Conservation (phyloP, 1,140 invertebrate species). For the Drosophila rhopaloa region DNA sequence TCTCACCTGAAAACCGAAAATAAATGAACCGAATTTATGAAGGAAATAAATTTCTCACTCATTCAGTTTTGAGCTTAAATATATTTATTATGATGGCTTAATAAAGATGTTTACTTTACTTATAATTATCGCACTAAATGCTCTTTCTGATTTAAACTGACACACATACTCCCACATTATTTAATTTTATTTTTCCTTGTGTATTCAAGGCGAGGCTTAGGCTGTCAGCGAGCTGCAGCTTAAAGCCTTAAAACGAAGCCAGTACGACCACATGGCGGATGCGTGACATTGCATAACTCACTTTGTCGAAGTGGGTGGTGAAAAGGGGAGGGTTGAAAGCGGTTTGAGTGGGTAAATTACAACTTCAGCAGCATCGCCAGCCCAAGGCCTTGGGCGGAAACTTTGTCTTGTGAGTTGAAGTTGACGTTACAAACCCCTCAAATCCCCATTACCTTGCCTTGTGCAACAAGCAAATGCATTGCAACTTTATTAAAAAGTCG, state of each 20-base stretch:
- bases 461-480: conserved; percentile 74
- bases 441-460: neutral
- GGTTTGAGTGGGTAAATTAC: conserved; percentile 57
- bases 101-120: no score
- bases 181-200: neutral
- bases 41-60: no score
- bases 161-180: no score
- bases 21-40: no score
- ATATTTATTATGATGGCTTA: no score
- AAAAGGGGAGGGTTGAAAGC: neutral
- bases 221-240: conserved; percentile 63
- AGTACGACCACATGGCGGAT: conserved; percentile 56
- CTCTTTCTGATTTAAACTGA: no score
- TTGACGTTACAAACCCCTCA: conserved; percentile 23
- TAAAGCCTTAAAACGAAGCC: conserved; percentile 64
- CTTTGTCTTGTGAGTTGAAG: conserved; percentile 68
- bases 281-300: conserved; percentile 72
- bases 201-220: conserved; percentile 38
- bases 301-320: conserved; percentile 16
- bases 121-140: no score
- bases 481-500: conserved; percentile 83
- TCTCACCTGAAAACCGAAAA: no score
- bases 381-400: conserved; percentile 49
- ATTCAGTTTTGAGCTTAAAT: no score
- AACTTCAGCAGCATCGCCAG: conserved; percentile 44